Conservation (phyloP, 2,113 vertebrate genomes). For the Lophochroa leadbeateri region DNA sequence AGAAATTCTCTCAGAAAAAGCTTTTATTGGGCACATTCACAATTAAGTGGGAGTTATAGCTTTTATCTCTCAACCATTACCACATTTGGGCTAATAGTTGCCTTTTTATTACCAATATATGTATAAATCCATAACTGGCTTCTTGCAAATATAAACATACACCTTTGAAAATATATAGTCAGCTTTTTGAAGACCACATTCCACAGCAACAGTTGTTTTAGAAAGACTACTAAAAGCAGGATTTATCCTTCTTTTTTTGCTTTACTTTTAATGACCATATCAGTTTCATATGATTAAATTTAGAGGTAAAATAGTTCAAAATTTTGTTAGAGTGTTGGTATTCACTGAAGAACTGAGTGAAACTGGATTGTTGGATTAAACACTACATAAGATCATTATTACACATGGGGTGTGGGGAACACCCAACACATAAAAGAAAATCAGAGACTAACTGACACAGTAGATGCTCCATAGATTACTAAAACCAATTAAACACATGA, state of each 20-base stretch:
- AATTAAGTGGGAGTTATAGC: background rate
- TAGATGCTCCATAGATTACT: background rate
- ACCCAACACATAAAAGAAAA: background rate
- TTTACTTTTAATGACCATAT: background rate
- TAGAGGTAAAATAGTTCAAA: background rate
- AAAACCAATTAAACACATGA: background rate
- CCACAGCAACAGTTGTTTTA: background rate
- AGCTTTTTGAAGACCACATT: background rate
- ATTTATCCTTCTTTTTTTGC: background rate
- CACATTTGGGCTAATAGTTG: fast-evolving
- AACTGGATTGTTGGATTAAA: background rate
- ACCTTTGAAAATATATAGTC: background rate
- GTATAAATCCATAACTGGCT: background rate
- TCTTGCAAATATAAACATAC: background rate
- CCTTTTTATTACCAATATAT: background rate
- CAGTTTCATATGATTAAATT: background rate
- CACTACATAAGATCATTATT: background rate
- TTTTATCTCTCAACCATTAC: background rate
- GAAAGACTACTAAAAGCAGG: background rate
- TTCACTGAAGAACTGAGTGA: background rate
- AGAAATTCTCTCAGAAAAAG: background rate
- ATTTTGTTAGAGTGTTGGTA: background rate
- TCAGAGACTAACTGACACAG: background rate
- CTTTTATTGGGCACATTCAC: background rate
- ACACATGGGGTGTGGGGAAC: fast-evolving